Percentiles rank a stretch among this genome's conserved stretches.
Conservation (phyloP, 1,140 invertebrate genomes). For the Lepeophtheirus salmonis region DNA sequence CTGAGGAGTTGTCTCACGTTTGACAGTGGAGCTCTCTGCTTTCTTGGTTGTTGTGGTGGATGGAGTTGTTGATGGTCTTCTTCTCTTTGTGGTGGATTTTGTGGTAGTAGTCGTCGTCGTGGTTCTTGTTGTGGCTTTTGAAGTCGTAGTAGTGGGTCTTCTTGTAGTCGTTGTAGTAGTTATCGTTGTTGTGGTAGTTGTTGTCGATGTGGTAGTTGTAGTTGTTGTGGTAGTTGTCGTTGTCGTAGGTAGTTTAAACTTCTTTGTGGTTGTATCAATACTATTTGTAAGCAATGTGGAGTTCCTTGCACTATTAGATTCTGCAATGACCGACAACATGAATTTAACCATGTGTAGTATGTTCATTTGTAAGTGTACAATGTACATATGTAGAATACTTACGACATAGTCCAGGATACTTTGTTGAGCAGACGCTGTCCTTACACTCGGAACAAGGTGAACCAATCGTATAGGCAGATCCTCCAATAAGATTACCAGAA, state of each 20-base stretch:
- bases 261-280: background rate
- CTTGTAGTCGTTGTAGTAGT: background rate
- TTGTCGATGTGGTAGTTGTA: background rate
- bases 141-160: background rate
- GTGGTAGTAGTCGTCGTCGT: background rate
- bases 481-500: slow-evolving; percentile 20
- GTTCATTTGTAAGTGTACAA: too few species aligned
- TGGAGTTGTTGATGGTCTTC: background rate
- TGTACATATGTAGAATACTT: too few species aligned
- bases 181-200: background rate
- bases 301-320: background rate
- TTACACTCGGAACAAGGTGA: background rate
- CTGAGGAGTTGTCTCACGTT: background rate
- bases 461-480: slow-evolving; percentile 12
- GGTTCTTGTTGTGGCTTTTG: background rate
- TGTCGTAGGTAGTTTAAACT: background rate
- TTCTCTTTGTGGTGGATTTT: background rate
- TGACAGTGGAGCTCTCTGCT: background rate
- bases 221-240: background rate
- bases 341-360: too few species aligned
- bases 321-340: too few species aligned
- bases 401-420: slow-evolving; percentile 26
- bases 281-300: background rate
- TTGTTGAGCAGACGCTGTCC: slow-evolving; percentile 24
- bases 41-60: background rate